Conservation (phyloP, 2,797 vertebrate species). For the Microcaecilia unicolor region DNA sequence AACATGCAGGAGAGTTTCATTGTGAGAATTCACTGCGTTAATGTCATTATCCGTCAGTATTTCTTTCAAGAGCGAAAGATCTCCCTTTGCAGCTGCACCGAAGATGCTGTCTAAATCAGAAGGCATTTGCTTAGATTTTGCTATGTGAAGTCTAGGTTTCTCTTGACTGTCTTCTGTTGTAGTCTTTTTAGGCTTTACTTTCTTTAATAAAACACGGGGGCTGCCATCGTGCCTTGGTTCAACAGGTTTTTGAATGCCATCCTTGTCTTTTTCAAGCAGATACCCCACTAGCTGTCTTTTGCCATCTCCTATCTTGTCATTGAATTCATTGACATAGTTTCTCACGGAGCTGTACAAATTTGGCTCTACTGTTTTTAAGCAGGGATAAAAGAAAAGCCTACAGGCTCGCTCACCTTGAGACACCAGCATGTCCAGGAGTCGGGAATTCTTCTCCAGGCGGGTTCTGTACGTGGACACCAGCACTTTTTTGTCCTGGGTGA, state of each 20-base stretch:
- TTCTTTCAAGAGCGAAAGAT: conserved; percentile 34
- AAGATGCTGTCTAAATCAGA: conserved; percentile 19
- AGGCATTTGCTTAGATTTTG: conserved; percentile 5
- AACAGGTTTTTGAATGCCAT: conserved; percentile 15
- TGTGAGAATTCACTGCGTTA: conserved; percentile 22
- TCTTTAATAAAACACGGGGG: conserved; percentile 3
- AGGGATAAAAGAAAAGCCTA: conserved; percentile 69
- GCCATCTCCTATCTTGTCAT: conserved; percentile 49
- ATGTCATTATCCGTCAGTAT: conserved; percentile 30
- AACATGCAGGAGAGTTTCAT: conserved; percentile 56
- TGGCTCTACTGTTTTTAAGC: conserved; percentile 64
- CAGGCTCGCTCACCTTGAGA: conserved; percentile 68
- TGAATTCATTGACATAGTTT: conserved; percentile 46
- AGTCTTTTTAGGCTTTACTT: not conserved
- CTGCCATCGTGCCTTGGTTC: not conserved
- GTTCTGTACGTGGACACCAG: conserved; percentile 51
- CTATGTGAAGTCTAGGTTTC: conserved; percentile 1
- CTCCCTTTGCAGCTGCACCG: conserved; percentile 33
- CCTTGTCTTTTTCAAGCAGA: conserved; percentile 59
- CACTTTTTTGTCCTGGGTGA: conserved; percentile 53
- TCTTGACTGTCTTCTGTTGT: not conserved
- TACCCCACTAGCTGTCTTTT: conserved; percentile 68
- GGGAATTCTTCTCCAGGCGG: conserved; percentile 52
- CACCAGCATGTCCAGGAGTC: conserved; percentile 56
- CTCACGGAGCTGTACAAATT: conserved; percentile 56